These are phyloP conservation scores for Channa maculata DNA, from an alignment of 2,113 vertebrate species.

Conservation along the genomic window DNA sequence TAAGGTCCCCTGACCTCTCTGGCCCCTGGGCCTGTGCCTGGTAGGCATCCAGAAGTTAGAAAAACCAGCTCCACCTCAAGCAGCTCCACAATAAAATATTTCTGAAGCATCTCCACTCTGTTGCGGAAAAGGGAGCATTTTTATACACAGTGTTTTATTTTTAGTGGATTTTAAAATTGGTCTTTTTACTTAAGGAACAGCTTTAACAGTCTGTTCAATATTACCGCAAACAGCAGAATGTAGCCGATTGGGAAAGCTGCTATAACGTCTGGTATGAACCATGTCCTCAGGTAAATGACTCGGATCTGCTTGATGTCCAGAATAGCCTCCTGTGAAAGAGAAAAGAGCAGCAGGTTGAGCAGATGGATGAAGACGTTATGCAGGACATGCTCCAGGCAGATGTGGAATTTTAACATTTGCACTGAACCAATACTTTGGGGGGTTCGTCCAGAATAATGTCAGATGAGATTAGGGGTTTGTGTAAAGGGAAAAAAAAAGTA, in stretches of 20 bases:
- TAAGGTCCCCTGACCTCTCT: too few species aligned
- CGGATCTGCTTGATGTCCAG: slow-evolving; percentile 81
- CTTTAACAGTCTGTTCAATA: slow-evolving; percentile 28
- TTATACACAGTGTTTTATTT: too few species aligned
- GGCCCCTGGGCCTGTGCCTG: too few species aligned
- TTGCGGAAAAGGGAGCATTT: too few species aligned
- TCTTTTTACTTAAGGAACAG: too few species aligned
- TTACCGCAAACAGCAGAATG: slow-evolving; percentile 82
- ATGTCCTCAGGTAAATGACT: slow-evolving; percentile 80
- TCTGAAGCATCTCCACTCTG: too few species aligned
- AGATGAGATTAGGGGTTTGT: background rate
- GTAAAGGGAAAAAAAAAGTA: background rate
- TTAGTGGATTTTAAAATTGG: too few species aligned
- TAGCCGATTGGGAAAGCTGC: slow-evolving; percentile 84
- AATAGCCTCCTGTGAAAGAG: slow-evolving; percentile 76
- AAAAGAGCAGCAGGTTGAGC: slow-evolving; percentile 24
- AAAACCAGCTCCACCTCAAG: too few species aligned
- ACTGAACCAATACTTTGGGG: slow-evolving; percentile 37
- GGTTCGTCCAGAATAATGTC: slow-evolving; percentile 26
- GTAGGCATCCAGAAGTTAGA: too few species aligned
- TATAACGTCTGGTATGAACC: slow-evolving; percentile 83
- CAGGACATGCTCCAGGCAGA: slow-evolving; percentile 4
- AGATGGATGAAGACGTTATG: slow-evolving; percentile 41
- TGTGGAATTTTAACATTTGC: slow-evolving; percentile 37
- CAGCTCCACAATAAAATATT: too few species aligned